phyloP scores from a whole-genome alignment of 2,797 vertebrate genomes.

The Brotula barbata region DNA sequence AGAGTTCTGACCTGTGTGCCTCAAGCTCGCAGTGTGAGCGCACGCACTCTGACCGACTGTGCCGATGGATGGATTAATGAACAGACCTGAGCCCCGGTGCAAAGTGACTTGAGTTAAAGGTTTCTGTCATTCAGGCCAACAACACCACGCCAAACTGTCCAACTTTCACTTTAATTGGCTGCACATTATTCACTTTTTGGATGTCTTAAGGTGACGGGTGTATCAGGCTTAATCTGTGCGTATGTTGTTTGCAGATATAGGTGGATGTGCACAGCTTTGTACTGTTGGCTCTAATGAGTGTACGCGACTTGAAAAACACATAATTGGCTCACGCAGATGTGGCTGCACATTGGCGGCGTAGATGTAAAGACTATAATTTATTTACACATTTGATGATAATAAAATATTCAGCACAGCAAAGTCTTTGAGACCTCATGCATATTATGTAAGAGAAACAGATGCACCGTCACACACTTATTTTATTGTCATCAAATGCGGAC shows the following conservation, averaged over 20 bases:
- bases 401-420: slow-evolving; percentile 17
- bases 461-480: background rate
- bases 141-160: too few species aligned
- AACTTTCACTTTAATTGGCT: too few species aligned
- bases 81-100: too few species aligned
- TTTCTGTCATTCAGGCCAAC: too few species aligned
- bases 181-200: too few species aligned
- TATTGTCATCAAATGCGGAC: slow-evolving; percentile 10
- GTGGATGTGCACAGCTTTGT: too few species aligned
- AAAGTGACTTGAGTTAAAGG: too few species aligned
- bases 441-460: slow-evolving; percentile 6
- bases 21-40: background rate
- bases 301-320: background rate
- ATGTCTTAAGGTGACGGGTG: too few species aligned
- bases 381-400: slow-evolving; percentile 7
- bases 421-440: slow-evolving; percentile 1
- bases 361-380: background rate
- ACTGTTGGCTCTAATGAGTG: too few species aligned
- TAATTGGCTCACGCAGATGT: slow-evolving; percentile 21
- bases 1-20: background rate
- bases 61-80: background rate
- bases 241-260: too few species aligned
- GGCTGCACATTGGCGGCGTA: background rate
- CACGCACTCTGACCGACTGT: background rate
- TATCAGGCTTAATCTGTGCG: too few species aligned